Conservation (phyloP, 2,888 invertebrate species). For the Drosophila eohydei region DNA sequence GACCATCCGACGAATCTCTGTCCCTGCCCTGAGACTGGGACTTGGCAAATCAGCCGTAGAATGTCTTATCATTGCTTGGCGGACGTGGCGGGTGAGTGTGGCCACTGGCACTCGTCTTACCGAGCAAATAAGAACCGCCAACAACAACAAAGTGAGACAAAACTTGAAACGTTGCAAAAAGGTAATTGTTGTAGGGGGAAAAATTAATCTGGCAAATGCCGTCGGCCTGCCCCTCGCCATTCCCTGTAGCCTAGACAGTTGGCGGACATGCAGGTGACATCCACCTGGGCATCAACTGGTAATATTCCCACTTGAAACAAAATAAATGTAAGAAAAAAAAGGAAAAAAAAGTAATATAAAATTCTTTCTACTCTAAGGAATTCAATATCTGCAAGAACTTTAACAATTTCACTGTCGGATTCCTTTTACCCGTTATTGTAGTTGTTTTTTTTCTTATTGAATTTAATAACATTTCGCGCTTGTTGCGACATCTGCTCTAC, state of each 20-base stretch:
- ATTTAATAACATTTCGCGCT: background rate
- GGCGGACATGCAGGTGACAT: conserved; percentile 40
- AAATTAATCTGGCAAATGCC: conserved; percentile 54
- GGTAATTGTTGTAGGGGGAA: conserved; percentile 41
- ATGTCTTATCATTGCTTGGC: conserved; percentile 39
- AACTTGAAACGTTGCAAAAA: conserved; percentile 46
- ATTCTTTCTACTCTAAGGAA: conserved; percentile 2
- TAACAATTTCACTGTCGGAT: background rate
- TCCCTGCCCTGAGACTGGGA: conserved; percentile 3
- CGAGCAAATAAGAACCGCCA: conserved; percentile 30
- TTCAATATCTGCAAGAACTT: conserved; percentile 8
- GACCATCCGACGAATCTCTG: conserved; percentile 9
- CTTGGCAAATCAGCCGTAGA: conserved; percentile 50
- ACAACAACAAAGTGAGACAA: conserved; percentile 23
- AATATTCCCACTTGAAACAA: conserved; percentile 24
- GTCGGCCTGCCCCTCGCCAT: conserved; percentile 10
- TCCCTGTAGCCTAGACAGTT: background rate
- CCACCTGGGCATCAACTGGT: conserved; percentile 42
- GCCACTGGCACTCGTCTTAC: conserved; percentile 1
- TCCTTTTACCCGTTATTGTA: conserved; percentile 3
- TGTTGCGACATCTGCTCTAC: conserved; percentile 6
- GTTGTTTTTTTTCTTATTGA: background rate
- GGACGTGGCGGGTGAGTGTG: background rate
- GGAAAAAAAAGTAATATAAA: conserved; percentile 1
- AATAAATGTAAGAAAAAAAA: conserved; percentile 2